phyloP scores from a whole-genome alignment of 2,797 vertebrate genomes.

The Nyctalus aviator region DNA sequence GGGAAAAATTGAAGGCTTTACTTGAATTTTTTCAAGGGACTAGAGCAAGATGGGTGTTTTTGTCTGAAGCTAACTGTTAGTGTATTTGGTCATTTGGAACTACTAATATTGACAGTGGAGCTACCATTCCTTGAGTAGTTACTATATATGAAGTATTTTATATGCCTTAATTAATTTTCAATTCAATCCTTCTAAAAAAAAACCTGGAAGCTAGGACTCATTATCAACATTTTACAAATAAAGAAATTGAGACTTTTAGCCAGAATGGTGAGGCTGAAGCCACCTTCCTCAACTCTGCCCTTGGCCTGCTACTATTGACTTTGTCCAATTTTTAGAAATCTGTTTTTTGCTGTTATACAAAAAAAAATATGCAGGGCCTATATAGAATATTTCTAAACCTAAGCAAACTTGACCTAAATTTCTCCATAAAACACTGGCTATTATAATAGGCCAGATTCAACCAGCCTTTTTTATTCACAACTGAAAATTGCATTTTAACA shows the following conservation, averaged over 20 bases:
- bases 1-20: not conserved
- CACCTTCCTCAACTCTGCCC: not conserved
- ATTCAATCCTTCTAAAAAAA: not conserved
- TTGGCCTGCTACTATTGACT: not conserved
- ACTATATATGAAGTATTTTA: not conserved
- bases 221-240: not conserved
- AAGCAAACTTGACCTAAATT: conserved; percentile 41
- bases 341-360: not conserved
- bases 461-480: conserved; percentile 53
- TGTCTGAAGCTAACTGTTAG: not conserved
- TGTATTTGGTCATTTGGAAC: not conserved
- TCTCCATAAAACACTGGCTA: conserved; percentile 29
- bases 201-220: not conserved
- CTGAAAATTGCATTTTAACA: conserved; percentile 49
- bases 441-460: not conserved
- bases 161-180: not conserved
- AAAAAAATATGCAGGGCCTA: not conserved
- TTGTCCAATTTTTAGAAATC: not conserved
- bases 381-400: conserved; percentile 12
- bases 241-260: not conserved
- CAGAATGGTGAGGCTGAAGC: not conserved
- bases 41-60: not conserved
- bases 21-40: not conserved
- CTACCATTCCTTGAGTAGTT: not conserved
- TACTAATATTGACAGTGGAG: not conserved